These are phyloP conservation scores for Gandaritis pyraliata DNA, from an alignment of 2,888 invertebrate genomes.

Conservation along the genomic window DNA sequence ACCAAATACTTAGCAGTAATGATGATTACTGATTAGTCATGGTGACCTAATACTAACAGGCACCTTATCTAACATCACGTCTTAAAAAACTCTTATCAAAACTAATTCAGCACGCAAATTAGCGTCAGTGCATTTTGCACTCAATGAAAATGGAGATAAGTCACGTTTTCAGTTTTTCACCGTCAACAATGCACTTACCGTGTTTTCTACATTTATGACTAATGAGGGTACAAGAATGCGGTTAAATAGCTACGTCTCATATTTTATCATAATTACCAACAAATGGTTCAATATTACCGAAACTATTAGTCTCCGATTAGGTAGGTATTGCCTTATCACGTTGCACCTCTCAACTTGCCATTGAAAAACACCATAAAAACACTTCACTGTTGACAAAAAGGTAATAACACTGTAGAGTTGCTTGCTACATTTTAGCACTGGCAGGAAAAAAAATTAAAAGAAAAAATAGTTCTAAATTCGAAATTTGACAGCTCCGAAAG, in stretches of 20 bases:
- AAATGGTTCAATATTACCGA: conserved; percentile 41
- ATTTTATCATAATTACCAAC: conserved; percentile 54
- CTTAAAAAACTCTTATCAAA: conserved; percentile 33
- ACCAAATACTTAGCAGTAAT: too few relatives aligned
- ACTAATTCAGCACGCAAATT: conserved; percentile 26
- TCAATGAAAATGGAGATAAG: conserved; percentile 27
- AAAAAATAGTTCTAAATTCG: conserved; percentile 43
- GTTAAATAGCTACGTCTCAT: conserved; percentile 28
- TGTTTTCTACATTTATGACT: conserved; percentile 33
- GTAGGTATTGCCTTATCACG: conserved; percentile 43
- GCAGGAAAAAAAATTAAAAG: conserved; percentile 17
- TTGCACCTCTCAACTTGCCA: conserved; percentile 14
- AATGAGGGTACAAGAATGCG: conserved; percentile 35
- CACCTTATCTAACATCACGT: conserved; percentile 21
- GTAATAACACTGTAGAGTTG: conserved; percentile 15
- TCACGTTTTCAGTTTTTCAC: conserved; percentile 29
- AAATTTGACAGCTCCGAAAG: conserved; percentile 53
- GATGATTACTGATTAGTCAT: background rate
- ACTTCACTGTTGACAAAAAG: conserved; percentile 24
- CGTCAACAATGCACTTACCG: conserved; percentile 23
- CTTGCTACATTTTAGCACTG: conserved; percentile 32
- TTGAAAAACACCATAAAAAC: conserved; percentile 40
- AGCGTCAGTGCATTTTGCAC: conserved; percentile 19
- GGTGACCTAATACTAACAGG: conserved; percentile 6
- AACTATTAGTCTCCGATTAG: conserved; percentile 54